A percentile compares a stretch with the other conserved stretches of the same genome.
Evolutionary conservation across 2,888 invertebrate genomes (phyloP).

Genomic region (Hemaris fuciformis): DNA sequence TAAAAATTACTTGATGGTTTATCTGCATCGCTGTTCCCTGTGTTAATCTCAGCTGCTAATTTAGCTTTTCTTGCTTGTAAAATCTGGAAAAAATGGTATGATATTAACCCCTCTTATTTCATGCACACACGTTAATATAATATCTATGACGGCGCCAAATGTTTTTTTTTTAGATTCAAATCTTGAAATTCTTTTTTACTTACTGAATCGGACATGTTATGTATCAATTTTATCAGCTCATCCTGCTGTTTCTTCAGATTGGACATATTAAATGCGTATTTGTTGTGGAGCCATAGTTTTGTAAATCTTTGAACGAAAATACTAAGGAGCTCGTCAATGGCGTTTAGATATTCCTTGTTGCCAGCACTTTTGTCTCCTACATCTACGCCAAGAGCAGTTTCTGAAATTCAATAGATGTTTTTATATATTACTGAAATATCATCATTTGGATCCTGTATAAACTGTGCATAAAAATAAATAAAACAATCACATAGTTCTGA

Average conservation of each 20-base stretch:
- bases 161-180: too few species aligned
- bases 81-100: not conserved
- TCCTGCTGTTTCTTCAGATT: slow-evolving; percentile 35
- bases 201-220: slow-evolving; percentile 37
- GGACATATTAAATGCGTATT: slow-evolving; percentile 26
- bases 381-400: slow-evolving; percentile 13
- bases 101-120: too few species aligned
- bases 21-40: not conserved
- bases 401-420: slow-evolving; percentile 18
- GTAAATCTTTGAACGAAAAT: slow-evolving; percentile 19
- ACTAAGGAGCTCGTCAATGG: slow-evolving; percentile 17
- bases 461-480: too few species aligned
- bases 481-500: too few species aligned
- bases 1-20: not conserved
- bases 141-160: too few species aligned
- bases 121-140: too few species aligned
- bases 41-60: not conserved
- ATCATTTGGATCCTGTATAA: too few species aligned
- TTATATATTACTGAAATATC: not conserved
- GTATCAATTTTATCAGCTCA: slow-evolving; percentile 29
- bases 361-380: not conserved
- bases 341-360: slow-evolving; percentile 9
- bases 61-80: not conserved
- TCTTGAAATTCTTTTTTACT: not conserved
- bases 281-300: slow-evolving; percentile 25